phyloP scores from a whole-genome alignment of 2,797 vertebrate genomes.

The Lycodopsis pacificus region DNA sequence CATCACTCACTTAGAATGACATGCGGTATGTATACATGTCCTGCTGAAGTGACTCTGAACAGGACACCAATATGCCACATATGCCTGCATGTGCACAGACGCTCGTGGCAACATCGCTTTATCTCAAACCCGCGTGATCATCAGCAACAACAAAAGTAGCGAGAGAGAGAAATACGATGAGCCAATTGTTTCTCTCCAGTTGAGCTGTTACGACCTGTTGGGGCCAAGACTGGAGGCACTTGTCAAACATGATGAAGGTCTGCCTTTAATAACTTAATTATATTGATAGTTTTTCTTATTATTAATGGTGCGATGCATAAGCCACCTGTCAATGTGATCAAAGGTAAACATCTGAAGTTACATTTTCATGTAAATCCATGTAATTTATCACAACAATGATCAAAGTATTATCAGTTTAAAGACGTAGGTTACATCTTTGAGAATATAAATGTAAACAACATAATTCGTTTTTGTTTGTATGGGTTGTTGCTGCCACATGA shows the following conservation, averaged over 20 bases:
- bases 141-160: not conserved
- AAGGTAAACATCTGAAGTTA: not conserved
- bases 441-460: not conserved
- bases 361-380: not conserved
- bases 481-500: not conserved
- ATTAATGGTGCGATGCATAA: not conserved
- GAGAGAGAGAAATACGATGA: not conserved
- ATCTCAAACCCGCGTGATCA: not conserved
- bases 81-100: not conserved
- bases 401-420: not conserved
- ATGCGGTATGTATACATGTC: not conserved
- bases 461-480: not conserved
- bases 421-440: not conserved
- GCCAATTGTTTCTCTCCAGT: not conserved
- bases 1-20: not conserved
- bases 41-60: not conserved
- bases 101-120: conserved; percentile 5
- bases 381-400: not conserved
- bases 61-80: not conserved
- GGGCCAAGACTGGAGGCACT: not conserved
- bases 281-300: not conserved
- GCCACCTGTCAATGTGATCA: not conserved
- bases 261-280: not conserved
- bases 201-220: not conserved
- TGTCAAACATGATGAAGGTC: conserved; percentile 6